Evolutionary conservation across 2,113 vertebrate genomes (phyloP).

Genomic region (Mionectes macconnelli): DNA sequence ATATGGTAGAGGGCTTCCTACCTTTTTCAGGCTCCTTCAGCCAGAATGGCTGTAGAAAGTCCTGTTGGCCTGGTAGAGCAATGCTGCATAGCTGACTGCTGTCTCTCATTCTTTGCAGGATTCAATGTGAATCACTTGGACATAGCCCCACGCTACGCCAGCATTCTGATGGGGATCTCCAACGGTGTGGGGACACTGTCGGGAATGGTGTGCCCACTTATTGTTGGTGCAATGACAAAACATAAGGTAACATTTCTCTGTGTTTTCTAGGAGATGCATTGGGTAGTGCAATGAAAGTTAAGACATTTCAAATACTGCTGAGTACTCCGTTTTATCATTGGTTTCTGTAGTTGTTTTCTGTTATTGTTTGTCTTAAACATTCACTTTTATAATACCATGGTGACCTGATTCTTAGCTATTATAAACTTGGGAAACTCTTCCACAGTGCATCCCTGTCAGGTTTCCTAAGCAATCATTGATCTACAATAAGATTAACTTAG

Average conservation of each 20-base stretch:
- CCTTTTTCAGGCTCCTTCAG: not conserved
- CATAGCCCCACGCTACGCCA: constrained; percentile 96
- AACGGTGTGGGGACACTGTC: constrained; percentile 95
- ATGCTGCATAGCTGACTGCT: not conserved
- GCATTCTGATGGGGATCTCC: constrained; percentile 98
- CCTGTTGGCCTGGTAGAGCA: not conserved
- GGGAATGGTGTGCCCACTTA: constrained; percentile 96
- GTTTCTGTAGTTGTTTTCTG: not conserved
- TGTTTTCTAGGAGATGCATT: not conserved
- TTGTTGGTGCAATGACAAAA: constrained; percentile 94
- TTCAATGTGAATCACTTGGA: constrained; percentile 98
- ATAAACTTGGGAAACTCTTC: not conserved
- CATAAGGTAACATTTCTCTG: constrained; percentile 83
- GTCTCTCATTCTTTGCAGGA: constrained; percentile 71
- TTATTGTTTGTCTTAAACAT: not conserved
- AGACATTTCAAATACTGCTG: not conserved
- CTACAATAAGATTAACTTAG: not conserved
- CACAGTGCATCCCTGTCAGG: not conserved
- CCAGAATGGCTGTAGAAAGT: not conserved
- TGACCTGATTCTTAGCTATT: not conserved
- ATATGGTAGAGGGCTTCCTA: not conserved
- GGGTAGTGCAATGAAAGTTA: not conserved
- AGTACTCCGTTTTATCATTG: not conserved
- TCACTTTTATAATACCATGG: not conserved
- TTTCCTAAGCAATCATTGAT: not conserved